These are phyloP conservation scores for Mesocentrotus franciscanus DNA, from an alignment of 53 echinoderm and acorn worm genomes.

Conservation along the genomic window DNA sequence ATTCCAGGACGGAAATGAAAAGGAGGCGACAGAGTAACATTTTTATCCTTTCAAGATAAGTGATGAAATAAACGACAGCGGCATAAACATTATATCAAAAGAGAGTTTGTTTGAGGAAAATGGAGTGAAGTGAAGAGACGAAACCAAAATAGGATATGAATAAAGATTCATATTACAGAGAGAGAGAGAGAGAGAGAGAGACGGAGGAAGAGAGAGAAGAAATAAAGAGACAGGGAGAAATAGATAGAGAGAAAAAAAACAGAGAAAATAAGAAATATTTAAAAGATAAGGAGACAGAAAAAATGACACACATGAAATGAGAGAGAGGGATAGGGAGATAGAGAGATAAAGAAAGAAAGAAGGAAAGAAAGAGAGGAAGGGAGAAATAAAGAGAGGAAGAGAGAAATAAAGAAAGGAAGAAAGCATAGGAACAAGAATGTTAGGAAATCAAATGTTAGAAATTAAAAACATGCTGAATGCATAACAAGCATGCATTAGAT, in stretches of 20 bases:
- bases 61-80: neutral
- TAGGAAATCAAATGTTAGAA: neutral
- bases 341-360: too few relatives aligned
- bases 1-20: neutral
- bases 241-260: too few relatives aligned
- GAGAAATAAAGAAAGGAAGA: too few relatives aligned
- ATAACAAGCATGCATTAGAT: neutral
- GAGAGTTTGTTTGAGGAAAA: neutral
- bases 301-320: too few relatives aligned
- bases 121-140: neutral
- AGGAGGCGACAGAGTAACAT: constrained; percentile 19
- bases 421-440: neutral
- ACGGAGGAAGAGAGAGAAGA: neutral
- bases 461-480: neutral
- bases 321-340: too few relatives aligned
- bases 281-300: too few relatives aligned
- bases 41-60: neutral
- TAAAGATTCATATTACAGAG: neutral
- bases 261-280: too few relatives aligned
- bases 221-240: too few relatives aligned
- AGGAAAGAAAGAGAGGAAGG: too few relatives aligned
- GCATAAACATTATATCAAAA: neutral
- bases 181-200: neutral
- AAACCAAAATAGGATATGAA: neutral
- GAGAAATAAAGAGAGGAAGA: neutral